Base-by-base conservation (phyloP, 2,797 vertebrate genomes). In the Cichlasoma orientale region DNA sequence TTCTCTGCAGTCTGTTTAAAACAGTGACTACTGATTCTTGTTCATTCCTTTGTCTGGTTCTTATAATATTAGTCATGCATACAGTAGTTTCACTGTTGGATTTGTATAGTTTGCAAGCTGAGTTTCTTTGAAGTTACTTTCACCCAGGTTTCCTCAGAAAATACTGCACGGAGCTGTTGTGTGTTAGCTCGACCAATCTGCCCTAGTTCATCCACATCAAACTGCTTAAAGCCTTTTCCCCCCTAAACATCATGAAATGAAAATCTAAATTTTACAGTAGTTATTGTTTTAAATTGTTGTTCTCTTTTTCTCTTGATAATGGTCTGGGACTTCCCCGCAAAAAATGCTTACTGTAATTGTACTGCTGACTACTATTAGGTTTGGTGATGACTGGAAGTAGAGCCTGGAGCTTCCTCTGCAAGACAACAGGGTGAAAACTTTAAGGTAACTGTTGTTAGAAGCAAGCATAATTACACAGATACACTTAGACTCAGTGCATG, bases 371-470 rank as follows among this genome's bases (percentile, higher is more conserved):
- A 52, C 0, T 55, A 12, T 71, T 71, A 88, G 86, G 56, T 95
- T 95, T 92, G 95, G 94, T 7, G 94, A 96, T 92, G 95, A 95
- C 89, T 96, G 95, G 95, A 95, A 95, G 89, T 95, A 94, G 80
- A 92, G 82, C 86, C 86, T 96, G 81, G 94, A 94, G 47, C 93
- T 95, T 78, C 95, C 95, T 76, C 90, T 92, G 21, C 95, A 92
- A 91, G 95, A 95, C 86, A 91, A 14, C 29, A 90, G 94, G 88
- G n/a, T 95, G 71, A 94, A 41, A 93, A 96, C 95, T 41, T 95
- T 96, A 92, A 89, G 82, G 50, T 50, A 25, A 44, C 8, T 8
- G 6, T 72, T 12, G 2, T 2, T 14, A 33, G 55, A 25, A 3
- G 4, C 21, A 36, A 7, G 4, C n/a, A 4, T 21, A 36, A 59